Conservation (phyloP, 2,113 vertebrate species). For the Heterochromis multidens region DNA sequence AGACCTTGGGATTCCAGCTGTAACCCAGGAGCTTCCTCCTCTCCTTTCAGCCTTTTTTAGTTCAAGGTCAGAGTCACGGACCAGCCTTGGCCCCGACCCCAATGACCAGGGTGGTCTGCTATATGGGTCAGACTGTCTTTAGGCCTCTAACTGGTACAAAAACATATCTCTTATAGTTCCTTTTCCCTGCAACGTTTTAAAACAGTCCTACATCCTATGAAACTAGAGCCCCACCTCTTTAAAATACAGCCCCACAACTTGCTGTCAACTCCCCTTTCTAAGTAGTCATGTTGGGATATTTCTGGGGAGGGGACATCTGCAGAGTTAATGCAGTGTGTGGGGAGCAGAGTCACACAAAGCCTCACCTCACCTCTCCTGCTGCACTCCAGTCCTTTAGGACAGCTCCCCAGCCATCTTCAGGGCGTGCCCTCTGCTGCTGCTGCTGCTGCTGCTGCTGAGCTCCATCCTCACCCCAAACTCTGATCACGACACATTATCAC, state of each 20-base stretch:
- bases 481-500: background rate
- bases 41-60: constrained; percentile 84
- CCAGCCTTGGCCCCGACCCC: constrained; percentile 39
- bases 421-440: background rate
- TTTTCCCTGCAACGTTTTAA: background rate
- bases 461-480: background rate
- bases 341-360: constrained; percentile 40
- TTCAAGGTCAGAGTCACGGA: constrained; percentile 73
- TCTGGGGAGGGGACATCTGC: constrained; percentile 60
- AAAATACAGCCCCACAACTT: constrained; percentile 8
- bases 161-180: background rate
- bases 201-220: background rate
- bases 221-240: constrained; percentile 12
- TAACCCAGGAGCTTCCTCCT: constrained; percentile 77
- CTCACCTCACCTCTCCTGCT: constrained; percentile 22
- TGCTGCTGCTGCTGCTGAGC: background rate
- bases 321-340: constrained; percentile 52
- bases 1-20: constrained; percentile 83
- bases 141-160: background rate
- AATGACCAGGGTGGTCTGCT: constrained; percentile 15
- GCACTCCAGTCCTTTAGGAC: constrained; percentile 28
- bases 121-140: constrained; percentile 12
- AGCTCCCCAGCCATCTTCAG: background rate
- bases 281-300: constrained; percentile 36
- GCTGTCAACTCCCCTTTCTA: background rate